Evolutionary conservation across 1,140 invertebrate genomes (phyloP), one percentile per base, ranked within the genome.

Genomic region (Caenorhabditis tropicalis): DNA sequence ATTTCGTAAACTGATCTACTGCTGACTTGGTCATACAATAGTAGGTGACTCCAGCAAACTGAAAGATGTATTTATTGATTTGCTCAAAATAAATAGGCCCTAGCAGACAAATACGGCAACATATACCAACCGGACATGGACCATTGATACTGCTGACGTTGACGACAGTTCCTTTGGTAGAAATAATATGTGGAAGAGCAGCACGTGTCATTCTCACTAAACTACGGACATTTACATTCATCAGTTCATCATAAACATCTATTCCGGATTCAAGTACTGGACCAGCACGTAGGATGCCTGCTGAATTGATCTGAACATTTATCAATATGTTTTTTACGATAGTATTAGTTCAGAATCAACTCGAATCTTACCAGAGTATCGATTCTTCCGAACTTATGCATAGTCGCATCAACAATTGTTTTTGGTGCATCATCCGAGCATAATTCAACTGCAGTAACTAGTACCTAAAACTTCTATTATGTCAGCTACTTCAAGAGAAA

Each of bases 81-180:
- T 53, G 39, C 43, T 2, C 0, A 60, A 46, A 19, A 16, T 27
- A 48, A 65, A 29, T 36, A 19, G 87, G n/a, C n/a, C n/a, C n/a
- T n/a, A n/a, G n/a, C n/a, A n/a, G n/a, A n/a, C n/a, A n/a, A n/a
- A n/a, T n/a, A n/a, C n/a, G n/a, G n/a, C n/a, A n/a, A n/a, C n/a
- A n/a, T n/a, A n/a, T n/a, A n/a, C 79, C 85, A 58, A 93, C 93
- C 1, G 95, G 93, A 89, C 95, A 92, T 3, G 95, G 92, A 21
- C 96, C 96, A 90, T 94, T 94, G 0, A 97, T 95, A 91, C 96
- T 97, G 6, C 96, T 97, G 0, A 97, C 94, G 91, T 97, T 98
- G 0, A 98, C 95, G 88, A 96, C 94, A 86, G 94, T 95, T 46
- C 95, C 96, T 92, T 95, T 95, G 0, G 94, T 94, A 91, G 95